A percentile compares a stretch with the other conserved stretches of the same genome.
These are phyloP conservation scores for Adelognathus sp. DNA, from an alignment of 2,888 invertebrate species.

Conservation along the genomic window DNA sequence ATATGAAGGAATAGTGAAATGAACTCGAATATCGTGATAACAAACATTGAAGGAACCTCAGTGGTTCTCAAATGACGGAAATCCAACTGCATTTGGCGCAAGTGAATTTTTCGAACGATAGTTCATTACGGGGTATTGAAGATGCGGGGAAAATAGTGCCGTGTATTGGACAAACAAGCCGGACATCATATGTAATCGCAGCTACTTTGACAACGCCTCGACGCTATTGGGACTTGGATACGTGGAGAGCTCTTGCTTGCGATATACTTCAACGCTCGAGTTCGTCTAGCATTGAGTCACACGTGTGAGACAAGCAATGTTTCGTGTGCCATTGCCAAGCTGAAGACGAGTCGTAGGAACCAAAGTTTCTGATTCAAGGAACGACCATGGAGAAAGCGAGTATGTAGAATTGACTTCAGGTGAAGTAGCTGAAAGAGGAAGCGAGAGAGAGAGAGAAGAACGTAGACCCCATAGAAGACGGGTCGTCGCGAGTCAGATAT, in stretches of 20 bases:
- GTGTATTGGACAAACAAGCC: too few relatives aligned
- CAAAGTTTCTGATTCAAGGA: slow-evolving; percentile 58
- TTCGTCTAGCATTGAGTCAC: slow-evolving; percentile 34
- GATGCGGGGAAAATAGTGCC: too few relatives aligned
- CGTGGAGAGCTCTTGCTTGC: neutral
- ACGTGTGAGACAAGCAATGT: neutral
- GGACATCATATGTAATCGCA: too few relatives aligned
- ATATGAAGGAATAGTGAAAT: neutral
- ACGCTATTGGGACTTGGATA: too few relatives aligned
- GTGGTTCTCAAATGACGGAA: too few relatives aligned
- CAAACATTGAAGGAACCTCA: neutral
- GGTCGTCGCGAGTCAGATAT: slow-evolving; percentile 60
- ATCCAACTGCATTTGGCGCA: too few relatives aligned
- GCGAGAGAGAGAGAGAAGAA: neutral
- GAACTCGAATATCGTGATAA: neutral
- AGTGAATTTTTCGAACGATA: too few relatives aligned
- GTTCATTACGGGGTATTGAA: too few relatives aligned
- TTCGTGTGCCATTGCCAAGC: neutral
- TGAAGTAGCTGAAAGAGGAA: neutral
- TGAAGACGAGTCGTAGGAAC: neutral
- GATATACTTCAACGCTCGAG: slow-evolving; percentile 34
- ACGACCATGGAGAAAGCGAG: slow-evolving; percentile 16
- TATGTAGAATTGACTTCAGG: too few relatives aligned
- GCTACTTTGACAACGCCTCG: too few relatives aligned
- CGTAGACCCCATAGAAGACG: slow-evolving; percentile 34